These are phyloP conservation scores for Cepaea hortensis DNA, from an alignment of 2,888 invertebrate species.

Conservation along the genomic window DNA sequence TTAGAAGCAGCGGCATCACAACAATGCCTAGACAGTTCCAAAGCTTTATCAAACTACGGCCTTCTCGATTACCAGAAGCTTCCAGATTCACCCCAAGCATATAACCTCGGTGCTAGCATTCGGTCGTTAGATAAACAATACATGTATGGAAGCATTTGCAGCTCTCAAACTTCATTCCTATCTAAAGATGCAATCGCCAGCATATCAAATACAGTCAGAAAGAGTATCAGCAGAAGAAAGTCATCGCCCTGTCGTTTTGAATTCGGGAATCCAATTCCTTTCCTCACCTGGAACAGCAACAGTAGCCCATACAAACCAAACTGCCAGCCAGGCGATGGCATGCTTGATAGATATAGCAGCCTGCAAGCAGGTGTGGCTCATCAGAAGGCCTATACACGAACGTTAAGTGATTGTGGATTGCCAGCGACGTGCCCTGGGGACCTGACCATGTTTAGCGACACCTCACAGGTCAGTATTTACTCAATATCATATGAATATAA, in stretches of 20 bases:
- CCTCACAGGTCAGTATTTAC: constrained; percentile 35
- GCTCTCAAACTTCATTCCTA: neutral
- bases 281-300: neutral
- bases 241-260: neutral
- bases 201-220: neutral
- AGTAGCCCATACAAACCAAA: neutral
- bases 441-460: neutral
- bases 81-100: neutral
- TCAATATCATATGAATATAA: too few species aligned
- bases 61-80: neutral
- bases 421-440: neutral
- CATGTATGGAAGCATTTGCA: neutral
- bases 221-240: neutral
- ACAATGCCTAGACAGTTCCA: neutral
- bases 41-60: neutral
- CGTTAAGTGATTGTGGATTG: constrained; percentile 10
- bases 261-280: neutral
- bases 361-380: neutral
- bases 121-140: constrained; percentile 5
- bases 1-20: neutral
- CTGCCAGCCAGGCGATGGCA: neutral
- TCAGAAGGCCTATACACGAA: constrained; percentile 2
- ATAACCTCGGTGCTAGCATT: neutral
- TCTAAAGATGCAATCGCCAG: neutral
- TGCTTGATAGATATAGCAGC: neutral